Conservation (phyloP, 2,797 vertebrate genomes). For the Pteronotus mesoamericanus region DNA sequence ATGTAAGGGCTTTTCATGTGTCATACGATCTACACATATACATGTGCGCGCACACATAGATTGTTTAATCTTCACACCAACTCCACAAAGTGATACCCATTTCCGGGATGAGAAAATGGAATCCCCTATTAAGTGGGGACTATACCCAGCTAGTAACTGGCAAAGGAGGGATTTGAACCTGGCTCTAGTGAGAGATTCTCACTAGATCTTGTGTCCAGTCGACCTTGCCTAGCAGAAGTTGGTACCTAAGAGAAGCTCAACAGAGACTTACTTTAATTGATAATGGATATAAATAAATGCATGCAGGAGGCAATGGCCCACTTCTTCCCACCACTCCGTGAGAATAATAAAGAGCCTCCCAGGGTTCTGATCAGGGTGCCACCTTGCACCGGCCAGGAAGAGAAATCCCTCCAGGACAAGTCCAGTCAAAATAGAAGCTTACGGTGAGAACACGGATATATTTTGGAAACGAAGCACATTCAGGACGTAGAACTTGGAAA, state of each 20-base stretch:
- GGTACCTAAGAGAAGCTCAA: not conserved
- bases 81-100: not conserved
- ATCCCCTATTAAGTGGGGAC: not conserved
- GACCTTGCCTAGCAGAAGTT: not conserved
- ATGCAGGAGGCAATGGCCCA: not conserved
- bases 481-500: not conserved
- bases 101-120: not conserved
- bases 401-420: not conserved
- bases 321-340: not conserved
- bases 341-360: not conserved
- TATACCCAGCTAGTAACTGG: not conserved
- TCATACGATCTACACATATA: no score
- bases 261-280: not conserved
- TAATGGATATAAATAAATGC: not conserved
- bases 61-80: not conserved
- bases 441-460: not conserved
- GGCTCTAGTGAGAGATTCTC: not conserved
- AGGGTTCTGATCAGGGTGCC: not conserved
- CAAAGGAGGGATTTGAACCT: not conserved
- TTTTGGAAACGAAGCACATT: not conserved
- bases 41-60: not conserved
- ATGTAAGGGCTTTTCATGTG: not conserved
- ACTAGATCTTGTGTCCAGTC: not conserved
- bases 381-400: not conserved
- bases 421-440: not conserved